A percentile compares a stretch with the other conserved stretches of the same genome.
phyloP scores from a whole-genome alignment of 2,888 invertebrate species.

The Acheta domesticus region DNA sequence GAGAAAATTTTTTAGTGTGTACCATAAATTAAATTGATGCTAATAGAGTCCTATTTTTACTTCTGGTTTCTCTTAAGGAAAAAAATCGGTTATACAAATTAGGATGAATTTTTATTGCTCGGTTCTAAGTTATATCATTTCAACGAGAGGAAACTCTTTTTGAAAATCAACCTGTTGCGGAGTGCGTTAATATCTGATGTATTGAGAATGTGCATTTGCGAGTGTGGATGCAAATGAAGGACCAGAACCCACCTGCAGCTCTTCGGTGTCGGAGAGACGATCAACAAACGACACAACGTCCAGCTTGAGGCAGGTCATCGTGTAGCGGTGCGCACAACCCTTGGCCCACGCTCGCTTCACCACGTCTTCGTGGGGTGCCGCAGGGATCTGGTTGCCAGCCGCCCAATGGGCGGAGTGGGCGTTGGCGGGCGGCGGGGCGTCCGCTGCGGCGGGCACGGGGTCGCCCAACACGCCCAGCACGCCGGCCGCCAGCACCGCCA shows the following conservation, averaged over 20 bases:
- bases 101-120: no score
- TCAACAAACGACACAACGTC: constrained; percentile 75
- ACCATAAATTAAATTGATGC: no score
- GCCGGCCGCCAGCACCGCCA: background rate
- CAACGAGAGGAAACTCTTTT: no score
- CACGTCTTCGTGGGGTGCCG: constrained; percentile 28
- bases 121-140: no score
- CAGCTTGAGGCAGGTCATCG: constrained; percentile 72
- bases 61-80: no score
- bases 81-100: no score
- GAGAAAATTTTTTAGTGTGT: no score
- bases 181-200: no score
- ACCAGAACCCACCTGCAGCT: constrained; percentile 45
- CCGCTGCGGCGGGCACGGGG: background rate
- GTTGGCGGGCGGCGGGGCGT: constrained; percentile 22
- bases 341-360: constrained; percentile 32
- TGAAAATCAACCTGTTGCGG: no score
- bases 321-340: constrained; percentile 55
- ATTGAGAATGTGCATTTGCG: no score
- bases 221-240: no score
- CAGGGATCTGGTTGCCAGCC: background rate
- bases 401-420: background rate
- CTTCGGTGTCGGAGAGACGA: constrained; percentile 65
- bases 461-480: background rate
- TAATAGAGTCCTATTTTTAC: no score